These are phyloP conservation scores for Mycteria americana DNA, from an alignment of 2,797 vertebrate genomes.

Conservation along the genomic window DNA sequence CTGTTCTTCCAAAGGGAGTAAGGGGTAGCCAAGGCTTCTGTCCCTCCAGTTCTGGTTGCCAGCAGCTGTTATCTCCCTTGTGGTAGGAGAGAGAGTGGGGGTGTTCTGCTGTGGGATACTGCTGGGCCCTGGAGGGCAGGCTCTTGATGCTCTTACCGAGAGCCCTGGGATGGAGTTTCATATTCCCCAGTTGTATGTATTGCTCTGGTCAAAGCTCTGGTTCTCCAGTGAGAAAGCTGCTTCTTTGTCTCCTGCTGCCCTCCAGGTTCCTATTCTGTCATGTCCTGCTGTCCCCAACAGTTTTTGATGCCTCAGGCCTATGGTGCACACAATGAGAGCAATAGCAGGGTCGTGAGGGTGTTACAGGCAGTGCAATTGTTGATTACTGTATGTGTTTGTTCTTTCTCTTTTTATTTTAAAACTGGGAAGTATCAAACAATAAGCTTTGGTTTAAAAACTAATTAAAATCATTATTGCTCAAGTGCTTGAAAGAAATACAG, in stretches of 20 bases:
- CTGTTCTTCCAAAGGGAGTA: not conserved
- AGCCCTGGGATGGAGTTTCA: not conserved
- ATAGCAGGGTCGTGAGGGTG: not conserved
- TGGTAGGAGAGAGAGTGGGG: not conserved
- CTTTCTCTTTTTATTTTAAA: not conserved
- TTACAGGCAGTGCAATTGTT: not conserved
- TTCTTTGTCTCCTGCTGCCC: not conserved
- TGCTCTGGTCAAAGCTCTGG: not conserved
- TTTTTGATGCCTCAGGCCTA: not conserved
- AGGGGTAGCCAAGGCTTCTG: not conserved
- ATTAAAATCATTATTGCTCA: not conserved
- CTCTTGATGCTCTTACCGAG: not conserved
- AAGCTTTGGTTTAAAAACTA: not conserved
- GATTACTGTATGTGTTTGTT: not conserved
- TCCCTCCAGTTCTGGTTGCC: not conserved
- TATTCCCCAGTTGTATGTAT: not conserved
- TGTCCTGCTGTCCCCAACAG: not conserved
- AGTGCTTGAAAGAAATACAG: not conserved
- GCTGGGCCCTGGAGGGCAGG: not conserved
- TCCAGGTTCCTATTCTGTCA: not conserved
- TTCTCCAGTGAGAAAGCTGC: not conserved
- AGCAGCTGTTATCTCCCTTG: not conserved
- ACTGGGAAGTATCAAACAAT: not conserved
- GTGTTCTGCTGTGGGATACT: not conserved
- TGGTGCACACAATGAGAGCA: not conserved